A percentile compares a stretch with the other conserved stretches of the same genome.
These are phyloP conservation scores for Misgurnus mizolepis DNA, from an alignment of 2,113 vertebrate species.

Conservation along the genomic window DNA sequence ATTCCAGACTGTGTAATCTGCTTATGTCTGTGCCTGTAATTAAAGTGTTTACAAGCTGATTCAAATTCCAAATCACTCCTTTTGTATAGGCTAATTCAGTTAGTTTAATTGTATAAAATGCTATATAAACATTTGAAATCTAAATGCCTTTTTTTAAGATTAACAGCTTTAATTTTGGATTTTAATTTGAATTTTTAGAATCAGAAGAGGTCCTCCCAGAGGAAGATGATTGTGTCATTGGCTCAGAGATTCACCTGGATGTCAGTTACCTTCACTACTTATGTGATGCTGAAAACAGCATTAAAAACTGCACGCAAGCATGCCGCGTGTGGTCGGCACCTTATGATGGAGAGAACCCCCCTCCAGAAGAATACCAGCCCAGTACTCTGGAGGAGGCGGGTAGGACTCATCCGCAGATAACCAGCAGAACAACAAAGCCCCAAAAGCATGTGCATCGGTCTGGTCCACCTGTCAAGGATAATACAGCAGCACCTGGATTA, in stretches of 20 bases:
- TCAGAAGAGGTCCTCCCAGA: slow-evolving; percentile 44
- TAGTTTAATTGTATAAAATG: too few species aligned
- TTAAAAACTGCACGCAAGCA: slow-evolving; percentile 81
- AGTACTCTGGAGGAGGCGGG: slow-evolving; percentile 72
- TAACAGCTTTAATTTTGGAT: not conserved
- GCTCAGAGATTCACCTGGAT: slow-evolving; percentile 84
- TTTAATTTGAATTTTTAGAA: slow-evolving; percentile 59
- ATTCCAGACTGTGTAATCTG: slow-evolving; percentile 24
- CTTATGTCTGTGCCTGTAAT: slow-evolving; percentile 12
- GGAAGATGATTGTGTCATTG: slow-evolving; percentile 73
- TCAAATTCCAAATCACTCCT: slow-evolving; percentile 4
- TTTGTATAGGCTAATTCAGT: too few species aligned
- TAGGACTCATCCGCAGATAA: slow-evolving; percentile 43
- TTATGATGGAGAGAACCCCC: slow-evolving; percentile 88
- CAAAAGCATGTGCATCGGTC: slow-evolving; percentile 45
- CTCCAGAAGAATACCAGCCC: slow-evolving; percentile 80
- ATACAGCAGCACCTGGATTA: slow-evolving; percentile 65
- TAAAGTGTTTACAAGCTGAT: slow-evolving; percentile 1
- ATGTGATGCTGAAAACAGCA: slow-evolving; percentile 84
- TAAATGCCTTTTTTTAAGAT: too few species aligned
- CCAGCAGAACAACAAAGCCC: slow-evolving; percentile 57
- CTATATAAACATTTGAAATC: too few species aligned
- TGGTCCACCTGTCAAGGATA: not conserved
- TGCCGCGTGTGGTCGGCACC: slow-evolving; percentile 90
- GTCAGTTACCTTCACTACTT: slow-evolving; percentile 96